Evolutionary conservation across 2,113 vertebrate species (phyloP).

Genomic region (Aegotheles bennettii): DNA sequence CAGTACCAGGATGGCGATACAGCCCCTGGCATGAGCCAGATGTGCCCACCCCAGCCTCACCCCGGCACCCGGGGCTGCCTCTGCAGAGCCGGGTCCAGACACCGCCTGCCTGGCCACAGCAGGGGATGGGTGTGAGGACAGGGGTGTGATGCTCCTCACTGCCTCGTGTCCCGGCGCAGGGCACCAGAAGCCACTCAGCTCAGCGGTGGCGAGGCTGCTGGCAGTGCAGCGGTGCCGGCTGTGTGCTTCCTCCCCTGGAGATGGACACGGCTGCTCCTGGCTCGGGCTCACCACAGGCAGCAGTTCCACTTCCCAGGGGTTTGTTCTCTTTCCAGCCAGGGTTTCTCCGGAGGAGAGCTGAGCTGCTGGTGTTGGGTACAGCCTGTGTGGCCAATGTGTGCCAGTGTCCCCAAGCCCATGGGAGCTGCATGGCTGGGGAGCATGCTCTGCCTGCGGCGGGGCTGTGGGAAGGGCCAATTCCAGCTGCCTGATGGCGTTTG

Average conservation of each 20-base stretch:
- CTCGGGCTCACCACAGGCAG: fast-evolving
- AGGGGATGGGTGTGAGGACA: no score
- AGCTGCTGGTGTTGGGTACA: fast-evolving
- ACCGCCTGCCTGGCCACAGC: neutral
- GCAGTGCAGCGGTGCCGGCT: fast-evolving
- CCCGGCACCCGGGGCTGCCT: no score
- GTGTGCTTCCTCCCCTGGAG: neutral
- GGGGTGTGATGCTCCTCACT: neutral
- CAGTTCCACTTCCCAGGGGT: neutral
- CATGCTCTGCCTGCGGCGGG: neutral
- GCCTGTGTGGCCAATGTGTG: fast-evolving
- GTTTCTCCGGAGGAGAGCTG: neutral
- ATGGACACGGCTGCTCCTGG: neutral
- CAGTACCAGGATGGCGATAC: neutral
- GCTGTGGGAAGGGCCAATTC: neutral
- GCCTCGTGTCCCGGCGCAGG: neutral
- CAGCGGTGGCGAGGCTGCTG: neutral
- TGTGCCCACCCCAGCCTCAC: no score
- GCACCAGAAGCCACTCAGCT: neutral
- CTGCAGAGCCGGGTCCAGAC: neutral
- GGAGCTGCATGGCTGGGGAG: neutral
- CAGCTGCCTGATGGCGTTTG: neutral
- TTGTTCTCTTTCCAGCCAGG: neutral
- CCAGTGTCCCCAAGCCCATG: neutral
- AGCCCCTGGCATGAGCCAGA: neutral